These are phyloP conservation scores for Esox niger DNA, from an alignment of 2,113 vertebrate genomes.

Conservation along the genomic window DNA sequence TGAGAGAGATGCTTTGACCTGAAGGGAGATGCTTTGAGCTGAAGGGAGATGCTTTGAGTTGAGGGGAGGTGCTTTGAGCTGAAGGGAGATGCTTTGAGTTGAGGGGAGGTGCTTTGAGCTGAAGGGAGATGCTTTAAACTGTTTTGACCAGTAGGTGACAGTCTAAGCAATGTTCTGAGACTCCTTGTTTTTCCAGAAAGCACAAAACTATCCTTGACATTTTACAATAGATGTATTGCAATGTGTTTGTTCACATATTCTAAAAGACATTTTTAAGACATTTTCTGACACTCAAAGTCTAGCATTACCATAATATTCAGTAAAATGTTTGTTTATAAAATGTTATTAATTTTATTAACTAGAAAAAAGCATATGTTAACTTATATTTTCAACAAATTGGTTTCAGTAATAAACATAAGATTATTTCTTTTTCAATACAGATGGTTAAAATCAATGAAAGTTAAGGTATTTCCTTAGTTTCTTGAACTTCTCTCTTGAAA, in stretches of 20 bases:
- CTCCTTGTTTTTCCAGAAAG: not conserved
- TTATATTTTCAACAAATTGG: too few species aligned
- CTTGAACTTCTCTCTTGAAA: slow-evolving; percentile 29
- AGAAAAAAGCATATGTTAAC: too few species aligned
- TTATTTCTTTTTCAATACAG: slow-evolving; percentile 33
- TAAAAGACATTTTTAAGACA: not conserved
- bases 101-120: too few species aligned
- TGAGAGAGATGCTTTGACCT: too few species aligned
- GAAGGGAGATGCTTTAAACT: not conserved
- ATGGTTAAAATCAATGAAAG: slow-evolving; percentile 50
- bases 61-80: too few species aligned
- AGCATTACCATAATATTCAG: not conserved
- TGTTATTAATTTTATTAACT: too few species aligned
- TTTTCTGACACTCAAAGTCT: not conserved
- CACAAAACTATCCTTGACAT: not conserved
- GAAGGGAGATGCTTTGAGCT: too few species aligned
- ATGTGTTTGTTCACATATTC: not conserved
- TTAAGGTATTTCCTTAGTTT: slow-evolving; percentile 43
- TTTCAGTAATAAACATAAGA: too few species aligned
- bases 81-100: too few species aligned
- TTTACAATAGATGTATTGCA: not conserved
- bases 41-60: too few species aligned
- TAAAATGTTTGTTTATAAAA: not conserved
- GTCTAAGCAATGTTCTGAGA: slow-evolving; percentile 39
- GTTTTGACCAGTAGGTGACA: slow-evolving; percentile 52